Conservation (phyloP, 1,140 invertebrate species). For the Eueides isabella region DNA sequence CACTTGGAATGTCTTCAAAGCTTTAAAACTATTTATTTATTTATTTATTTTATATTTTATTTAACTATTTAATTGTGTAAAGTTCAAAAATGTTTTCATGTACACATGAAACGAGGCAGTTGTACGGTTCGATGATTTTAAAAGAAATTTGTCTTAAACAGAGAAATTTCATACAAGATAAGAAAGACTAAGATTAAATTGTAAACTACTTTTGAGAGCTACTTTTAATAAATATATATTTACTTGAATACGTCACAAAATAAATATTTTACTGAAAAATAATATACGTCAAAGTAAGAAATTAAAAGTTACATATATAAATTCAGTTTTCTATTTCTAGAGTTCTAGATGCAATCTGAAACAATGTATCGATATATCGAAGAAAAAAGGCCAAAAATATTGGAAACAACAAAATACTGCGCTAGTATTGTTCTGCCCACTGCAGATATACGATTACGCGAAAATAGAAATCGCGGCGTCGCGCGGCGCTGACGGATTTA, state of each 20-base stretch:
- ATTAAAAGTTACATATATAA: too few relatives aligned
- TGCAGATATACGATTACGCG: constrained; percentile 29
- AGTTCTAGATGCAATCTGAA: constrained; percentile 21
- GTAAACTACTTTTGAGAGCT: too few relatives aligned
- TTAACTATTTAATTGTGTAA: neutral
- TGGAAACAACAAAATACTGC: constrained; percentile 31
- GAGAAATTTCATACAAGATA: too few relatives aligned
- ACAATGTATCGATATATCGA: constrained; percentile 17
- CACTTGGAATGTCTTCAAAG: neutral
- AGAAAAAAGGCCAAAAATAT: constrained; percentile 29
- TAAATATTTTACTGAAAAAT: too few relatives aligned
- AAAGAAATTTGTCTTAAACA: too few relatives aligned
- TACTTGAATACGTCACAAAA: too few relatives aligned
- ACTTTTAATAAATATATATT: too few relatives aligned
- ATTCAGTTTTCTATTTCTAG: neutral
- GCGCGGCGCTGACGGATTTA: constrained; percentile 36
- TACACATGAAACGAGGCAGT: neutral
- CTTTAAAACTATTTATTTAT: neutral
- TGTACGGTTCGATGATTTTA: too few relatives aligned
- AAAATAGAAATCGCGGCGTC: constrained; percentile 20
- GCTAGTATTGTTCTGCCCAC: constrained; percentile 33
- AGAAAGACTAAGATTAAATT: too few relatives aligned
- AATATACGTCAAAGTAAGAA: too few relatives aligned
- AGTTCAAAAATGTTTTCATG: neutral
- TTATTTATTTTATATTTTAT: too few relatives aligned